Percentiles rank a stretch among this genome's conserved stretches.
These are phyloP conservation scores for Cerastis leucographa DNA, from an alignment of 2,888 invertebrate genomes.

Conservation along the genomic window DNA sequence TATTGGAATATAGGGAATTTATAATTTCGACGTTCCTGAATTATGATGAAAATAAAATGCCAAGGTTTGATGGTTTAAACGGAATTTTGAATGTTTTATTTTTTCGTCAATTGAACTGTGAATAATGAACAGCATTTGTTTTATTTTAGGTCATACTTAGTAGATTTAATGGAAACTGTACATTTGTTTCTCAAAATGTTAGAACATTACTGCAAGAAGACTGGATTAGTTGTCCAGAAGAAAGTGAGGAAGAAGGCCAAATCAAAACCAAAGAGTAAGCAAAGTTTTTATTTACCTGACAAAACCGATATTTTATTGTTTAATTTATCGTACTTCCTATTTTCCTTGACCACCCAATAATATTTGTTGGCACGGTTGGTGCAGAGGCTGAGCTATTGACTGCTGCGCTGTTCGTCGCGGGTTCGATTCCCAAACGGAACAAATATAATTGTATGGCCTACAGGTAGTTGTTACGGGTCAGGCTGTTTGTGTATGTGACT, in stretches of 20 bases:
- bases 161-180: conserved; percentile 96
- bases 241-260: conserved; percentile 88
- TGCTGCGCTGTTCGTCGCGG: too few species aligned
- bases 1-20: conserved; percentile 98
- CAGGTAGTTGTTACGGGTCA: background rate
- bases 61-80: conserved; percentile 91
- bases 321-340: background rate
- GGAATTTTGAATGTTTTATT: conserved; percentile 1
- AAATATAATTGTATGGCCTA: background rate
- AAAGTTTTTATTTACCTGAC: conserved; percentile 33
- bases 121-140: conserved; percentile 6
- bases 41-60: conserved; percentile 96
- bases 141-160: conserved; percentile 93
- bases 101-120: background rate
- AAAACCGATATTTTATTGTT: background rate
- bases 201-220: conserved; percentile 93
- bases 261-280: conserved; percentile 86
- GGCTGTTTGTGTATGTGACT: background rate
- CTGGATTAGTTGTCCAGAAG: conserved; percentile 93
- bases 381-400: too few species aligned
- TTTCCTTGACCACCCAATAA: background rate
- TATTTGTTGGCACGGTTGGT: too few species aligned
- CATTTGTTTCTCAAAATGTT: conserved; percentile 98
- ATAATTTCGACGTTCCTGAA: conserved; percentile 94
- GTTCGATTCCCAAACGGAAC: background rate